Evolutionary conservation across 2,797 vertebrate genomes (phyloP).

Genomic region (Erethizon dorsatum): DNA sequence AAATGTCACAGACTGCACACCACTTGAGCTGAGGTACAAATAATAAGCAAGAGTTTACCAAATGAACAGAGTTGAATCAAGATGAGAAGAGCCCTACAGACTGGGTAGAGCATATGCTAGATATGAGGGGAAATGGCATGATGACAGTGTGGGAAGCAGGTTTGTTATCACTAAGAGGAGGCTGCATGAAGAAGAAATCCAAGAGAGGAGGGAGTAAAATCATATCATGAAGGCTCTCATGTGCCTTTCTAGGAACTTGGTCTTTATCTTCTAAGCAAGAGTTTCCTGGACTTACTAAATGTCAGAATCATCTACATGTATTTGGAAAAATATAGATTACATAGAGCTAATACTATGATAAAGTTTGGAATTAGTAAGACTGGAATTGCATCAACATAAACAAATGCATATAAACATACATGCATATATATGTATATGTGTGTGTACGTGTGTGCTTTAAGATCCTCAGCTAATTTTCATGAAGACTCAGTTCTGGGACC

Average conservation of each 20-base stretch:
- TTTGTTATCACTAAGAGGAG: neutral
- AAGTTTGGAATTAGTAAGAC: neutral
- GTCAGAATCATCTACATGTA: neutral
- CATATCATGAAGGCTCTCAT: neutral
- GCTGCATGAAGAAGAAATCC: neutral
- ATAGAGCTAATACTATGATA: neutral
- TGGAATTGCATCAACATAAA: neutral
- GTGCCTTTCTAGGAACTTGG: neutral
- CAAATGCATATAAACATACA: neutral
- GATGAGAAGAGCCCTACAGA: neutral
- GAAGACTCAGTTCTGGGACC: neutral
- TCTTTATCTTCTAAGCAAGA: neutral
- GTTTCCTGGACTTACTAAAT: neutral
- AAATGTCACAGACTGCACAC: neutral
- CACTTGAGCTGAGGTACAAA: neutral
- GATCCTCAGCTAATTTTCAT: neutral
- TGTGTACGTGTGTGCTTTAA: neutral
- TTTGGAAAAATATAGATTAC: neutral
- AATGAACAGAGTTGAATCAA: neutral
- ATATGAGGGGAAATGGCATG: neutral
- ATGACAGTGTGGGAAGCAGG: neutral
- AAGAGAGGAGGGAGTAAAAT: neutral
- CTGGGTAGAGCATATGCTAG: neutral
- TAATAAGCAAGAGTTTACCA: neutral
- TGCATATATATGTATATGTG: neutral